Evolutionary conservation across 2,888 invertebrate genomes (phyloP).

Genomic region (Hirudinaria manillensis): DNA sequence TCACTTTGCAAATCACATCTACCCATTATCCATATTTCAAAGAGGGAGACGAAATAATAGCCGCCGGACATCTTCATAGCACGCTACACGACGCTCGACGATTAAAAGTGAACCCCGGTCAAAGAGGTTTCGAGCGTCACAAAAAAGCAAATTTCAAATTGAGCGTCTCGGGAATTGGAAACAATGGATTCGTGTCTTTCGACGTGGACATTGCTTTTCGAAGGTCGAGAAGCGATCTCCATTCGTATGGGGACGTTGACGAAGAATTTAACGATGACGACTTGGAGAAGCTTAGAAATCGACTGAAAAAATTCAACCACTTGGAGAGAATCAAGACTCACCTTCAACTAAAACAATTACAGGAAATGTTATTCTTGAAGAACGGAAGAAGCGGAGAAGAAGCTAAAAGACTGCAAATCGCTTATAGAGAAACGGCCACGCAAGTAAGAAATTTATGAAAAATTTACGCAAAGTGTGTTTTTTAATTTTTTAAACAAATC

Average conservation of each 20-base stretch:
- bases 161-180: constrained; percentile 7
- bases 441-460: background rate
- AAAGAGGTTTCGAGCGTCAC: no score
- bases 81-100: background rate
- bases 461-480: background rate
- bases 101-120: no score
- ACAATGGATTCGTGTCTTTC: background rate
- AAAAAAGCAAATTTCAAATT: constrained; percentile 9
- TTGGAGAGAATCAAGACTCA: constrained; percentile 5
- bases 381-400: constrained; percentile 13
- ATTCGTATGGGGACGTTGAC: background rate
- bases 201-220: background rate
- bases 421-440: constrained; percentile 3
- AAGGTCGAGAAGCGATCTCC: background rate
- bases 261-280: background rate
- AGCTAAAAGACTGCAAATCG: background rate
- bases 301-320: background rate
- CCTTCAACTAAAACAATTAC: background rate
- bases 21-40: background rate
- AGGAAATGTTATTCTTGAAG: background rate
- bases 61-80: background rate
- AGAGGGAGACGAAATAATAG: constrained; percentile 6
- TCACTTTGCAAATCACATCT: background rate
- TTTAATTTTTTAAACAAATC: background rate
- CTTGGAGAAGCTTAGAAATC: background rate